Evolutionary conservation across 2,797 vertebrate species (phyloP).

Genomic region (Pachyuromys duprasi): DNA sequence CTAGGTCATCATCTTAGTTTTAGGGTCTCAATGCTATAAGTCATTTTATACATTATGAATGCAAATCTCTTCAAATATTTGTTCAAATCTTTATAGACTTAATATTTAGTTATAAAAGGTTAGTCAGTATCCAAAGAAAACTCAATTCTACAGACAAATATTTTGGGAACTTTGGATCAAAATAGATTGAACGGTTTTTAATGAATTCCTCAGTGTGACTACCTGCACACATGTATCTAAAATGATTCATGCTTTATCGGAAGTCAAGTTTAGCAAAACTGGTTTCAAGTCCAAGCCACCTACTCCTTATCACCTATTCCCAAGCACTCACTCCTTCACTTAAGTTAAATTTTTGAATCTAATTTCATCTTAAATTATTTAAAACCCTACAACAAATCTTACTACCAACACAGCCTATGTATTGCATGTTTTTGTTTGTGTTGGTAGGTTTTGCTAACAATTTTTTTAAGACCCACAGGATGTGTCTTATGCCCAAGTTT

Average conservation of each 20-base stretch:
- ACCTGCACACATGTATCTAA: neutral
- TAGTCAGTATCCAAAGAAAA: neutral
- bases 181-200: neutral
- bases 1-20: neutral
- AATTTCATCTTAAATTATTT: neutral
- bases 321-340: neutral
- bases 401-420: neutral
- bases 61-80: neutral
- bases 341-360: conserved; percentile 17
- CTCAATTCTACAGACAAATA: neutral
- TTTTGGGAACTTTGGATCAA: neutral
- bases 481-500: neutral
- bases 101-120: neutral
- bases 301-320: no score
- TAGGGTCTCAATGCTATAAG: neutral
- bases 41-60: neutral
- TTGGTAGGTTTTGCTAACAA: neutral
- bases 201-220: neutral
- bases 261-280: conserved; percentile 29
- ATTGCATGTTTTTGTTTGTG: neutral
- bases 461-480: conserved; percentile 37
- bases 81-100: conserved; percentile 26
- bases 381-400: neutral
- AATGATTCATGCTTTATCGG: neutral
- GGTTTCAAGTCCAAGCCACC: conserved; percentile 13